Conservation (phyloP, 2,888 invertebrate genomes). For the Sussaba pulchella region DNA sequence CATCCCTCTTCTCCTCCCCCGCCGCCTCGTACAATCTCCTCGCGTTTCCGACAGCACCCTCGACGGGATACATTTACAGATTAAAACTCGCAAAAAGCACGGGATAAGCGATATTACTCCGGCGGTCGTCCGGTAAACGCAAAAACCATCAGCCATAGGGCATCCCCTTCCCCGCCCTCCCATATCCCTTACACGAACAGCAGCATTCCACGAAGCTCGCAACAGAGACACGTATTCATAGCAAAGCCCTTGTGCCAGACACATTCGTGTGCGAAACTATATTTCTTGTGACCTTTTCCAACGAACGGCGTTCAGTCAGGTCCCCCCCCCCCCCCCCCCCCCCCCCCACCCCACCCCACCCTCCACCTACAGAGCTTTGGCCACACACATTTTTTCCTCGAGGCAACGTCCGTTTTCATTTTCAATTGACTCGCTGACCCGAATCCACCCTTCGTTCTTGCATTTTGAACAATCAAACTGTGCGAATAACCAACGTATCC, state of each 20-base stretch:
- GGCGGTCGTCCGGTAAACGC: constrained; percentile 44
- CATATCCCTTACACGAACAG: too few species aligned
- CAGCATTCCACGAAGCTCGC: too few species aligned
- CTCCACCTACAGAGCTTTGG: constrained; percentile 4
- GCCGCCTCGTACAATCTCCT: too few species aligned
- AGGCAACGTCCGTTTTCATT: constrained; percentile 24
- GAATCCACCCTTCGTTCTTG: constrained; percentile 20
- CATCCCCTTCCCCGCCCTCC: too few species aligned
- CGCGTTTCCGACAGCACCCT: constrained; percentile 14
- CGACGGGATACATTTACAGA: constrained; percentile 77
- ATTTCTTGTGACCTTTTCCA: constrained; percentile 18
- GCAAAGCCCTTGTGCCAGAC: constrained; percentile 19
- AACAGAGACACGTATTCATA: constrained; percentile 24
- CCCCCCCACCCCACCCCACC: too few species aligned
- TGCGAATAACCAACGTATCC: background rate
- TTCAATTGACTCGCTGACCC: constrained; percentile 37
- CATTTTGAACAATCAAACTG: constrained; percentile 11
- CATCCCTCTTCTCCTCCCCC: constrained; percentile 40
- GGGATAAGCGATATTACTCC: constrained; percentile 66
- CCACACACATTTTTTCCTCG: constrained; percentile 1
- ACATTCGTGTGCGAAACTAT: constrained; percentile 36
- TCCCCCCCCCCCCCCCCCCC: too few species aligned
- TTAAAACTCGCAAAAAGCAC: constrained; percentile 78
- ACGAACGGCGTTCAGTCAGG: too few species aligned
- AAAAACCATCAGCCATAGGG: constrained; percentile 37